Evolutionary conservation across 30 jellyfish, hydroid and myxozoan species (phyloP), one percentile per base, ranked within the genome.

Genomic region (Hydra vulgaris): DNA sequence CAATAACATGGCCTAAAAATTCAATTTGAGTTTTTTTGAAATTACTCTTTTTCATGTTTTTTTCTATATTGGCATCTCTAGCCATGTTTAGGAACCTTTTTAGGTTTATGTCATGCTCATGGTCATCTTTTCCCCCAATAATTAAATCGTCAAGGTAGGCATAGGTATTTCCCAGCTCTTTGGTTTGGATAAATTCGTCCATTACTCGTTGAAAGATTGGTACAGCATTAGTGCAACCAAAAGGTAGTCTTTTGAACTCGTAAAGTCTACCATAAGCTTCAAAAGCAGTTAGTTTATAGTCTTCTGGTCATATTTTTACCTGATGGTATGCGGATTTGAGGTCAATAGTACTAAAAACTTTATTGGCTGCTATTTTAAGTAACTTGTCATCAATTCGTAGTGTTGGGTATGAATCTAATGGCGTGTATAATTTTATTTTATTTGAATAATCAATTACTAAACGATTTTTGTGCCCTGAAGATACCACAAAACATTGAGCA

Each of bases 251-350:
- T n/a, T 23, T 54, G 78, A 78, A 78, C 74, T 84, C 91, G 68
- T 79, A 84, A 25, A 79, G 86, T 25, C 72, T 23, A 7, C 74
- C 78, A 78, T 55, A 0, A 25, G 94, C 93, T 23, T 78, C 88
- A 27, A 78, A 84, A 5, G 86, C 91, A 18, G 91, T 77, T 84
- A 77, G 80, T n/a, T 19, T 26, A 20, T 53, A 74, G 25, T 84
- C 94, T 21, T 68, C 76, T 0, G 26, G 67, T 22, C 25, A 8
- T 56, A 67, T 67, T 67, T 27, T 25, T 21, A 54, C 78, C 61
- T 61, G 86, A 79, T 87, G 92, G 79, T 87, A 87, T 26, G 91
- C 95, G 40, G 83, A 70, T 73, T 82, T 81, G 21, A 87, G 95
- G 54, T 87, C 92, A 77, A 87, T 26, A 18, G 92, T 81, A 72